These are phyloP conservation scores for Scomber japonicus DNA, from an alignment of 2,113 vertebrate genomes.

Conservation along the genomic window DNA sequence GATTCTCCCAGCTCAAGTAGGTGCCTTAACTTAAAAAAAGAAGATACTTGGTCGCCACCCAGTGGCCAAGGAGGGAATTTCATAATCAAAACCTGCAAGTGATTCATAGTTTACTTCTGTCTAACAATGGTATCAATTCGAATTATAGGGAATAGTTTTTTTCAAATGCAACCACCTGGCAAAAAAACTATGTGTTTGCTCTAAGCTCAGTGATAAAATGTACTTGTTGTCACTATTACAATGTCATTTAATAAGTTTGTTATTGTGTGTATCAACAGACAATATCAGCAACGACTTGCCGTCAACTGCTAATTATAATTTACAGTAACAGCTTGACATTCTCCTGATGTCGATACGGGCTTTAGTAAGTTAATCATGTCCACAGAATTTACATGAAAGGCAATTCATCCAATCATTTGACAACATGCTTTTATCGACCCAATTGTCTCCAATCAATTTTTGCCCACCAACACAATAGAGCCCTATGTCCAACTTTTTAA, in stretches of 20 bases:
- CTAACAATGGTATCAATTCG: background rate
- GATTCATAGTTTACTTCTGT: conserved; percentile 1
- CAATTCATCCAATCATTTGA: conserved; percentile 38
- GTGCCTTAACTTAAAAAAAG: conserved; percentile 13
- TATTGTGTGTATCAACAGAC: background rate
- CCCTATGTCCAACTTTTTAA: background rate
- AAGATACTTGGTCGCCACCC: conserved; percentile 76
- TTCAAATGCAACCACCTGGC: no score
- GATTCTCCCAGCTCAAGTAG: background rate
- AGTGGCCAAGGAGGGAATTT: conserved; percentile 44
- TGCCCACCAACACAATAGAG: conserved; percentile 3
- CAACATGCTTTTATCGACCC: conserved; percentile 57
- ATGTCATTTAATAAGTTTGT: background rate
- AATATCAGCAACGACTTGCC: conserved; percentile 28
- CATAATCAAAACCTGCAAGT: conserved; percentile 4
- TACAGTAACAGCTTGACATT: conserved; percentile 41
- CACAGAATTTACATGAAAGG: conserved; percentile 40
- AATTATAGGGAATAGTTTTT: background rate
- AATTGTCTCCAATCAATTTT: conserved; percentile 48
- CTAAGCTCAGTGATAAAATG: background rate
- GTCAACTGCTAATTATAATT: conserved; percentile 35
- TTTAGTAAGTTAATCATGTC: conserved; percentile 54
- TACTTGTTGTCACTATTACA: background rate
- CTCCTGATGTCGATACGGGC: conserved; percentile 33
- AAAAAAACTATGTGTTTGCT: no score